Conservation (phyloP, 2,888 invertebrate species). For the Tinea semifulvella region DNA sequence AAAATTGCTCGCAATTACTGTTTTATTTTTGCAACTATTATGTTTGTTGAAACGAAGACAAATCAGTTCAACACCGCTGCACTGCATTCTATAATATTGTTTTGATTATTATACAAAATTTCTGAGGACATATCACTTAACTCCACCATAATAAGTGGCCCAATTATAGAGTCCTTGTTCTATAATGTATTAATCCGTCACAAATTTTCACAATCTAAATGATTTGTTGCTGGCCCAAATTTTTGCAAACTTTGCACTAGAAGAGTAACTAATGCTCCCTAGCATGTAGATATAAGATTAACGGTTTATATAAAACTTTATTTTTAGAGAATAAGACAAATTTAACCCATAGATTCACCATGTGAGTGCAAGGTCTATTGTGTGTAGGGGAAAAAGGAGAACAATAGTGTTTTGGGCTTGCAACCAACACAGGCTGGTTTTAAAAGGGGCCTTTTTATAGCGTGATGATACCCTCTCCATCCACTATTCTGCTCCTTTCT, state of each 20-base stretch:
- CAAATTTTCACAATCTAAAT: background rate
- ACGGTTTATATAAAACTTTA: too few species aligned
- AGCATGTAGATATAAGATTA: too few species aligned
- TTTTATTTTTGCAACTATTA: background rate
- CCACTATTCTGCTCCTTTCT: too few species aligned
- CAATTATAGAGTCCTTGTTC: slow-evolving; percentile 8
- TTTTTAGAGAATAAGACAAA: too few species aligned
- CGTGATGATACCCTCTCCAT: too few species aligned
- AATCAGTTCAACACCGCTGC: slow-evolving; percentile 3
- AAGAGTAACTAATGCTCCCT: background rate
- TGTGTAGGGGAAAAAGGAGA: too few species aligned
- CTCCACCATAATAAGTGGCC: background rate
- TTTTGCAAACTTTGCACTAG: background rate
- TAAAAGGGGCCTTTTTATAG: too few species aligned
- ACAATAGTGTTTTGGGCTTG: too few species aligned
- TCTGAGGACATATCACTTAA: too few species aligned
- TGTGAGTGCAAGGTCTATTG: too few species aligned
- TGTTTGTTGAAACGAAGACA: background rate
- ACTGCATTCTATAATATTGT: slow-evolving; percentile 1
- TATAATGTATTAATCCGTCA: background rate
- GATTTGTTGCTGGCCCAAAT: background rate
- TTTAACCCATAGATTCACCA: too few species aligned
- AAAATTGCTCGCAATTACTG: slow-evolving; percentile 8
- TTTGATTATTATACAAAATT: background rate
- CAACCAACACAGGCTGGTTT: too few species aligned